Conservation (phyloP, 2,797 vertebrate genomes). For the Ctenochaetus hawaiiensis region DNA sequence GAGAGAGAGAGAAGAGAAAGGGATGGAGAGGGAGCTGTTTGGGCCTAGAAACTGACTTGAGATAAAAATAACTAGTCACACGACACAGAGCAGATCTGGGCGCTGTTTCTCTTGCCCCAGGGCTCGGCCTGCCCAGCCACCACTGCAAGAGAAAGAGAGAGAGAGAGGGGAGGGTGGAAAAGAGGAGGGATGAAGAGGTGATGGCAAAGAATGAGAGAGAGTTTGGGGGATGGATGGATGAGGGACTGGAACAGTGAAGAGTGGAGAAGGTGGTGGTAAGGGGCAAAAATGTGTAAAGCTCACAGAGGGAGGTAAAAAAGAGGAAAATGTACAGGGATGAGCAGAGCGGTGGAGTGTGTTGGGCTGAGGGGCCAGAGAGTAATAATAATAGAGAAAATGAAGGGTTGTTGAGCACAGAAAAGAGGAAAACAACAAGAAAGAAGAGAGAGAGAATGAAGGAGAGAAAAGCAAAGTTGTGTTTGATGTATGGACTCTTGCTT, state of each 20-base stretch:
- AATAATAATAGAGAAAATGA: conserved; percentile 17
- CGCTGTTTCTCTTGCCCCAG: conserved; percentile 84
- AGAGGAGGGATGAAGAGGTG: conserved; percentile 49
- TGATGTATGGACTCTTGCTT: conserved; percentile 91
- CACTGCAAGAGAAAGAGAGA: conserved; percentile 22
- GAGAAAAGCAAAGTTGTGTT: conserved; percentile 78
- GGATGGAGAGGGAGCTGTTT: conserved; percentile 76
- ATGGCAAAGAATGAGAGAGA: conserved; percentile 42
- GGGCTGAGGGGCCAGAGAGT: conserved; percentile 3
- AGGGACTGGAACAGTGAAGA: conserved; percentile 18
- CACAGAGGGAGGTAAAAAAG: conserved; percentile 78
- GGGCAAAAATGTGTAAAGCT: conserved; percentile 67
- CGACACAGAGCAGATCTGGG: conserved; percentile 87
- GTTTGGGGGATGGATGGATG: conserved; percentile 44
- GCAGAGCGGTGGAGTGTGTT: conserved; percentile 1
- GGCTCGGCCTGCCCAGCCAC: conserved; percentile 79
- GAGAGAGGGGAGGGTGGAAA: conserved; percentile 10
- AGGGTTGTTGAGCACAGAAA: conserved; percentile 7
- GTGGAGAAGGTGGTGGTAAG: conserved; percentile 42
- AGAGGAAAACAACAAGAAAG: conserved; percentile 4
- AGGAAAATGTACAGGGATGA: conserved; percentile 35
- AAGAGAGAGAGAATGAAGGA: conserved; percentile 28
- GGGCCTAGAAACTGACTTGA: conserved; percentile 87
- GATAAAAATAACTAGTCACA: conserved; percentile 94
- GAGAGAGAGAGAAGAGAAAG: conserved; percentile 49